Evolutionary conservation across 2,113 vertebrate species (phyloP).

Genomic region (Sigmodon hispidus): DNA sequence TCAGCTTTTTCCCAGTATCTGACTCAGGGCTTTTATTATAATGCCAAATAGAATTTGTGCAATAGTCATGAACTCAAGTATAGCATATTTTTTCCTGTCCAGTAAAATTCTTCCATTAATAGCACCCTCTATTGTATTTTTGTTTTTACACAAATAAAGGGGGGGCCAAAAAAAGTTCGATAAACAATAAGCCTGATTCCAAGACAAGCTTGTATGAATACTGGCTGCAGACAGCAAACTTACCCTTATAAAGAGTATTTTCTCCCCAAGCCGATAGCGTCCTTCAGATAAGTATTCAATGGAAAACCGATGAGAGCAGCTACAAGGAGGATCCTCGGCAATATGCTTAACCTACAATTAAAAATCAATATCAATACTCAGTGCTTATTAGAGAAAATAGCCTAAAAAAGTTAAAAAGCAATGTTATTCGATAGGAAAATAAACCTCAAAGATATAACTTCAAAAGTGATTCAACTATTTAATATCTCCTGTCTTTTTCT

Average conservation of each 20-base stretch:
- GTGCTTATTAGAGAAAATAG: not conserved
- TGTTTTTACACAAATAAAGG: conserved; percentile 48
- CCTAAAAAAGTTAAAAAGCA: conserved; percentile 26
- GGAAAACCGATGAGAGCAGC: conserved; percentile 95
- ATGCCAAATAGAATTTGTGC: too few species aligned
- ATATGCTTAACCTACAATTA: conserved; percentile 91
- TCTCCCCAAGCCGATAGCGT: conserved; percentile 96
- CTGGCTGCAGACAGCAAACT: conserved; percentile 75
- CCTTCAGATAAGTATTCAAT: conserved; percentile 99
- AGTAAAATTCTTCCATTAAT: conserved; percentile 34
- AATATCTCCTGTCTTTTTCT: not conserved
- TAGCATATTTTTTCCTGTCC: not conserved
- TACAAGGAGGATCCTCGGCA: conserved; percentile 94
- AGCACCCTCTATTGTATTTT: not conserved
- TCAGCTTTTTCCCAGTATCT: too few species aligned
- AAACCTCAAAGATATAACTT: conserved; percentile 44
- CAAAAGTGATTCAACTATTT: conserved; percentile 3
- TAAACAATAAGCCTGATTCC: not conserved
- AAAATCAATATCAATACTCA: conserved; percentile 32
- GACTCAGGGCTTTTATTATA: too few species aligned
- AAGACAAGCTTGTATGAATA: not conserved
- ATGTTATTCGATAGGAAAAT: conserved; percentile 51
- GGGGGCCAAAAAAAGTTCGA: not conserved
- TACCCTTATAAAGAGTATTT: conserved; percentile 98
- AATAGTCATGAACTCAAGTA: not conserved